Base-by-base conservation (phyloP, 2,113 vertebrate species). In the Melospiza georgiana region DNA sequence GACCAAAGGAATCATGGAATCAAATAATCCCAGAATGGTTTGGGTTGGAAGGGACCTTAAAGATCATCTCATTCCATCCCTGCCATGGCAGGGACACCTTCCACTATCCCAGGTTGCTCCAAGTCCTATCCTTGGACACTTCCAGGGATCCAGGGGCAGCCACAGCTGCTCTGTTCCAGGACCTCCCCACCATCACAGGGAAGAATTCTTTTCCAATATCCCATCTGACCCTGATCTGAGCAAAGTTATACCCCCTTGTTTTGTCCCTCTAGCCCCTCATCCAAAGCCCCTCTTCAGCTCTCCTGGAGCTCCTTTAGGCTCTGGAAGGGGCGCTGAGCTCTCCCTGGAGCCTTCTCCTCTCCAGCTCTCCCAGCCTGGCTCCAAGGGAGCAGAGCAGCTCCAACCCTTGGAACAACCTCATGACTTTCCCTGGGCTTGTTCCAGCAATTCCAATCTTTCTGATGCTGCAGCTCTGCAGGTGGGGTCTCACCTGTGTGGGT, bases 181-280 rank as follows among this genome's bases (percentile, higher is more conserved):
- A 5, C 10, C 10, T 67, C 0, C 0, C 15, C 44, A 3, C 4
- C 13, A 4, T n/a, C 11, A 1, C 5, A 52, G 33, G 0, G 1
- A 46, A 0, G 1, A 68, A 54, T 82, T 75, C 9, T 16, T 41
- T 41, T 25, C 24, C 39, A 48, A 15, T 25, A 21, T 46, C 46
- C 46, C 28, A 54, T 28, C 44, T 0, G 6, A 0, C 12, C 31
- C 37, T 59, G 27, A 5, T 13, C 37, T 27, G 6, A n/a, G 6
- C 2, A 18, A 74, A 82, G 13, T 1, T 11, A 54, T 68, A 68
- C 16, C 6, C 10, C 24, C 12, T 15, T 9, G 13, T 41, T 20
- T 20, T 72, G 6, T 72, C 57, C 15, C 16, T 63, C 66, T n/a
- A 33, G 1, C 16, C 11, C 20, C 22, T 48, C 18, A 4, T 79